Percentiles rank a stretch among this genome's conserved stretches.
phyloP scores from a whole-genome alignment of 1,140 invertebrate genomes.

The Drosophila kurseongensis region DNA sequence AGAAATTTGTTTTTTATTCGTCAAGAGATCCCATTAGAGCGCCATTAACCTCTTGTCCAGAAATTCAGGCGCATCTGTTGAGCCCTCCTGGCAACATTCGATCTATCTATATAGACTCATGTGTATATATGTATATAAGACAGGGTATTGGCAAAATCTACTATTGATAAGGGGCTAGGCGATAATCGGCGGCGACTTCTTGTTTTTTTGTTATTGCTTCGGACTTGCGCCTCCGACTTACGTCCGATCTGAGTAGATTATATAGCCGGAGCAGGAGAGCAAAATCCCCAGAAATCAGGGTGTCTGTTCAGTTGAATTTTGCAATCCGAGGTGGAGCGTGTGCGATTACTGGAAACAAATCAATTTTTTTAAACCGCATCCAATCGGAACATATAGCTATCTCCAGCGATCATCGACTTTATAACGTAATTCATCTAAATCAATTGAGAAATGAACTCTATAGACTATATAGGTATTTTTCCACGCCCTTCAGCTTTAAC shows the following conservation, averaged over 20 bases:
- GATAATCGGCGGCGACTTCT: conserved; percentile 41
- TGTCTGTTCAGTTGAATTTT: conserved; percentile 43
- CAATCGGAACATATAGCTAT: conserved; percentile 32
- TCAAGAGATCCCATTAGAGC: conserved; percentile 27
- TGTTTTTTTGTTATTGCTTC: conserved; percentile 36
- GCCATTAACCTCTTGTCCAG: conserved; percentile 46
- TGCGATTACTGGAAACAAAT: conserved; percentile 20
- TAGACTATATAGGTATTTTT: conserved; percentile 57
- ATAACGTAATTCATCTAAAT: conserved; percentile 72
- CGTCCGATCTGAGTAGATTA: conserved; percentile 33
- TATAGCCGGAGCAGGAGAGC: conserved; percentile 25
- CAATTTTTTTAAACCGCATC: conserved; percentile 12
- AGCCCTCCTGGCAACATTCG: conserved; percentile 57
- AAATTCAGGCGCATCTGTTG: conserved; percentile 41
- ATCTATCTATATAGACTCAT: conserved; percentile 5
- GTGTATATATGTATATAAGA: conserved; percentile 1
- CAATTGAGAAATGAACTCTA: conserved; percentile 55
- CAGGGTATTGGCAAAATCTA: conserved; percentile 19
- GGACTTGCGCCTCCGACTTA: conserved; percentile 17
- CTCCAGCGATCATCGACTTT: conserved; percentile 36
- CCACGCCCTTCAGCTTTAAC: conserved; percentile 25
- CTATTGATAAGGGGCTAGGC: conserved; percentile 48
- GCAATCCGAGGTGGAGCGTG: conserved; percentile 35
- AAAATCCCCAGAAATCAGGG: conserved; percentile 30
- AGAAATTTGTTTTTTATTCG: conserved; percentile 55